Conservation (phyloP, 2,888 invertebrate species). For the Acanthosepion pharaonis region DNA sequence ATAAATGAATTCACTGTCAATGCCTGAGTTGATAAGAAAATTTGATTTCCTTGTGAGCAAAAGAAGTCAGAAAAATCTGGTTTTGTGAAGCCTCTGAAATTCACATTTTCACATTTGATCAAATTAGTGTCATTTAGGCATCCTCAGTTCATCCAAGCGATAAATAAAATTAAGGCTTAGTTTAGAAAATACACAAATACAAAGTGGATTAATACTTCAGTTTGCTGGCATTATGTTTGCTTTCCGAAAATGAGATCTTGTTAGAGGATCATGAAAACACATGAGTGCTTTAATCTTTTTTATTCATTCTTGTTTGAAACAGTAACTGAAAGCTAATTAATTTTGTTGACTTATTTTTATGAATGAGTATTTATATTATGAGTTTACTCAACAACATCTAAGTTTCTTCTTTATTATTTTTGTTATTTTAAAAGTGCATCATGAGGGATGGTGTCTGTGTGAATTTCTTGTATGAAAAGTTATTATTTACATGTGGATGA, state of each 20-base stretch:
- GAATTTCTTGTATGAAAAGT: no score
- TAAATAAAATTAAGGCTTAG: not conserved
- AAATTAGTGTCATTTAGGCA: conserved; percentile 2
- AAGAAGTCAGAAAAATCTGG: not conserved
- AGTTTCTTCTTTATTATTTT: no score
- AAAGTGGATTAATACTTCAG: conserved; percentile 3
- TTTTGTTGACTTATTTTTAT: no score
- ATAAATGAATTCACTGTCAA: not conserved
- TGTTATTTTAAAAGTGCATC: no score
- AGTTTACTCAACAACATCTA: no score
- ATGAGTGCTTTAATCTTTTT: not conserved
- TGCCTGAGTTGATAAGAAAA: conserved; percentile 17
- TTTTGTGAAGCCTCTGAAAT: conserved; percentile 4
- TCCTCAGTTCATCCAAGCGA: not conserved
- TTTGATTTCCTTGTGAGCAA: not conserved
- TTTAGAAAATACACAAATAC: conserved; percentile 16
- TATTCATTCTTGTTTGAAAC: not conserved
- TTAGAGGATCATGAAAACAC: conserved; percentile 16
- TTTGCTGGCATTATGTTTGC: not conserved
- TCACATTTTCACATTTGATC: conserved; percentile 6
- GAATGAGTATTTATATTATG: no score
- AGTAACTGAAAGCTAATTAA: no score
- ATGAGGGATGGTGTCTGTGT: no score
- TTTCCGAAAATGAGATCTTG: not conserved
- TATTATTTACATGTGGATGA: no score